Conservation (phyloP, 2,113 vertebrate species). For the Mystacornis crossleyi region DNA sequence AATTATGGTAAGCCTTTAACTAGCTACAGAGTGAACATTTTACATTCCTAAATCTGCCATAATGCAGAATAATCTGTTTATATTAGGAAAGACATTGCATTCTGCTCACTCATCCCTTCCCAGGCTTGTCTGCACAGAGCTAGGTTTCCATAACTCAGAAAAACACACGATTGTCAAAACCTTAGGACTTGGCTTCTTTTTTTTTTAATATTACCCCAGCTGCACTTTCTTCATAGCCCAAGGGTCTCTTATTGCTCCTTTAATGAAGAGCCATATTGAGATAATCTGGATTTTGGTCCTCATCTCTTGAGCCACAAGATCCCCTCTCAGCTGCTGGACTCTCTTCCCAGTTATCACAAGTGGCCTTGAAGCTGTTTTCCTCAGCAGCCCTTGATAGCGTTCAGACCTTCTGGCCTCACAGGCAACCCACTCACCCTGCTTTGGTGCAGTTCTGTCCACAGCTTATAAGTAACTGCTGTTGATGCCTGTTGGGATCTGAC, state of each 20-base stretch:
- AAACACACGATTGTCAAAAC: constrained; percentile 6
- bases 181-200: neutral
- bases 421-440: neutral
- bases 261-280: neutral
- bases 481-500: neutral
- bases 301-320: neutral
- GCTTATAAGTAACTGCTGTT: neutral
- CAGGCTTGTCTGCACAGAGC: constrained; percentile 48
- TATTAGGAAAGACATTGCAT: constrained; percentile 58
- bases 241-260: neutral
- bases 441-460: neutral
- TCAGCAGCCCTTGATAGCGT: neutral
- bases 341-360: neutral
- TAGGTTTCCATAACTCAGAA: constrained; percentile 7
- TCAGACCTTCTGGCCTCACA: neutral
- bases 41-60: constrained; percentile 49
- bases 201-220: neutral
- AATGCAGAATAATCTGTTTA: constrained; percentile 66
- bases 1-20: constrained; percentile 66
- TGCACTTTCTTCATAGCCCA: constrained; percentile 2
- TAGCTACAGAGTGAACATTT: constrained; percentile 43
- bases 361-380: neutral
- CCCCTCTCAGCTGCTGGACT: neutral
- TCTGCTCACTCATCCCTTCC: constrained; percentile 48
- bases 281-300: neutral